Evolutionary conservation across 2,113 vertebrate genomes (phyloP).

Genomic region (Cheirogaleus medius): DNA sequence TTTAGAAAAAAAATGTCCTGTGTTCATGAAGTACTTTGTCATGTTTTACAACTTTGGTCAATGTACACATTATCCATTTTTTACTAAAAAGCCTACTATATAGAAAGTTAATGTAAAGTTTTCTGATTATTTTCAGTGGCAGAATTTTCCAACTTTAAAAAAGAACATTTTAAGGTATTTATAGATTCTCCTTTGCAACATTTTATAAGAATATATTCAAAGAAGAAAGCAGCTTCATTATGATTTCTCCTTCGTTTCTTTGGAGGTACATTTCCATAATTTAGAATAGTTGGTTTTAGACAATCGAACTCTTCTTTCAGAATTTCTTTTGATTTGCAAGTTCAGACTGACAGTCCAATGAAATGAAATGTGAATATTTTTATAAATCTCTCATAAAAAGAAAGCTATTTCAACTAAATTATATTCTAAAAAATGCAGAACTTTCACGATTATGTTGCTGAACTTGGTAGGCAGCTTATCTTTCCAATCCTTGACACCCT

Average conservation of each 20-base stretch:
- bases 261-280: slow-evolving; percentile 66
- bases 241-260: slow-evolving; percentile 49
- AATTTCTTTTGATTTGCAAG: slow-evolving; percentile 66
- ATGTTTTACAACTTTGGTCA: not conserved
- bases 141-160: slow-evolving; percentile 20
- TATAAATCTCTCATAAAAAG: slow-evolving; percentile 23
- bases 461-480: slow-evolving; percentile 35
- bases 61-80: not conserved
- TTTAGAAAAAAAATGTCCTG: not conserved
- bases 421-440: slow-evolving; percentile 43
- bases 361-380: slow-evolving; percentile 69
- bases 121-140: not conserved
- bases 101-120: not conserved
- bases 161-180: slow-evolving; percentile 36
- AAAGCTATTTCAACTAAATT: slow-evolving; percentile 50
- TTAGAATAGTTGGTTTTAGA: slow-evolving; percentile 62
- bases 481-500: not conserved
- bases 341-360: slow-evolving; percentile 63
- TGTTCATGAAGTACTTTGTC: not conserved
- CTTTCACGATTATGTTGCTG: slow-evolving; percentile 40
- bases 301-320: slow-evolving; percentile 61
- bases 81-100: not conserved
- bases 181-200: slow-evolving; percentile 23
- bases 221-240: slow-evolving; percentile 50
- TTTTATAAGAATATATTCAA: slow-evolving; percentile 31